Evolutionary conservation across 2,797 vertebrate species (phyloP), one percentile per base, ranked within the genome.

Genomic region (Alectoris magna): DNA sequence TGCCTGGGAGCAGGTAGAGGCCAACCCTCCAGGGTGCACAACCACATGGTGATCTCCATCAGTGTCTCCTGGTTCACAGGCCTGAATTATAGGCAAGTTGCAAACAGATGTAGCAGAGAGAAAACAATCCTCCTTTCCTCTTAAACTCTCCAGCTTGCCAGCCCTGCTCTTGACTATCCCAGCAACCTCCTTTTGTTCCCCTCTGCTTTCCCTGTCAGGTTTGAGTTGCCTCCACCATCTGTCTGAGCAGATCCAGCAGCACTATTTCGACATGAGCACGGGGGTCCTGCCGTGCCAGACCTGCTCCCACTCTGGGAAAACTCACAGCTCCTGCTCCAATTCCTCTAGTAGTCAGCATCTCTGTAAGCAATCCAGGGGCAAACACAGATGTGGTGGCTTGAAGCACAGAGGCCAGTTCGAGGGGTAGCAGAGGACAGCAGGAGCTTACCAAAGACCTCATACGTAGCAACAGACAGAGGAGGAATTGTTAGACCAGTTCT

Each of bases 291-390:
- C 26, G 3, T 14, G 29, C n/a, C 55, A 64, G 34, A 41, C 19
- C 76, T 53, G 43, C 26, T 68, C 18, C 11, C 27, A 21, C 39
- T 10, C 14, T 38, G 63, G 39, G 17, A 31, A 17, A 59, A 46
- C 10, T 24, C 73, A 48, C 41, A 17, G 63, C 23, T 53, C 43
- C 48, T 41, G 29, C 36, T 80, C 18, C 0, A 2, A 10, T 9
- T 53, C 38, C 48, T 53, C 17, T 19, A 14, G 36, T 38, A 74
- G 27, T 10, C 2, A 1, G 9, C 1, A 0, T 34, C 5, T 63
- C n/a, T 21, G 5, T n/a, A 58, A 49, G 22, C 22, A 69, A 14
- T 22, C 31, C 62, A 86, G 24, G 21, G 26, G 24, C 16, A 75
- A 66, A 69, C 3, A 14, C 3, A 11, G 55, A 53, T 29, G 8